These are phyloP conservation scores for Apodemia mormo DNA, from an alignment of 2,888 invertebrate genomes.

Conservation along the genomic window DNA sequence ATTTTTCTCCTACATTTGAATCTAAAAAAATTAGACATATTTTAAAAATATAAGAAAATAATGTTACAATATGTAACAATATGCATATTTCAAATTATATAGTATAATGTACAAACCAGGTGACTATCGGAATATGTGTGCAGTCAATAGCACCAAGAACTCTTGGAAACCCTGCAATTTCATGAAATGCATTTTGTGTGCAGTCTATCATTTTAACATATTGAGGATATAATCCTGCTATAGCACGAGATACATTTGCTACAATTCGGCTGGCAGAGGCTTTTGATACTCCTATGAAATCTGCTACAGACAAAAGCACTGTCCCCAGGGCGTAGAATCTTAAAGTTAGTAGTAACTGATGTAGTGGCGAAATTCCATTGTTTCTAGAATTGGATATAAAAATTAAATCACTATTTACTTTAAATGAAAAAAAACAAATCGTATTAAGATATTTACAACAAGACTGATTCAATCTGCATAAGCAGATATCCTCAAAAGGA, in stretches of 20 bases:
- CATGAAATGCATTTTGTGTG: constrained; percentile 33
- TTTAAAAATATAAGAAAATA: background rate
- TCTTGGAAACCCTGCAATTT: constrained; percentile 37
- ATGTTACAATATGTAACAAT: background rate
- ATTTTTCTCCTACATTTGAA: constrained; percentile 20
- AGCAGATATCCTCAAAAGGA: background rate
- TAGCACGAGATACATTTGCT: constrained; percentile 26
- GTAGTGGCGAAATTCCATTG: constrained; percentile 38
- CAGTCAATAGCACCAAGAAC: constrained; percentile 41
- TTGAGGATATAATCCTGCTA: constrained; percentile 37
- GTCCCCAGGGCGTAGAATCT: constrained; percentile 42
- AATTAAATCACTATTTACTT: background rate
- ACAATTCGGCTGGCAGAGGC: constrained; percentile 38
- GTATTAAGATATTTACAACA: background rate
- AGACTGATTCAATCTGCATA: background rate
- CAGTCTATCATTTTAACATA: constrained; percentile 33
- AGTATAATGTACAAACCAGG: constrained; percentile 32
- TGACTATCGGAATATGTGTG: constrained; percentile 37
- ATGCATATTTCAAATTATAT: no score
- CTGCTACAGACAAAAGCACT: constrained; percentile 40
- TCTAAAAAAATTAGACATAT: background rate
- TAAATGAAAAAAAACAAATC: background rate
- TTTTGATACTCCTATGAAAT: constrained; percentile 41
- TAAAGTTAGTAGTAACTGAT: constrained; percentile 39
- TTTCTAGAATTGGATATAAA: constrained; percentile 31